Evolutionary conservation across 2,888 invertebrate species (phyloP).

Genomic region (Poecilus cupreus): DNA sequence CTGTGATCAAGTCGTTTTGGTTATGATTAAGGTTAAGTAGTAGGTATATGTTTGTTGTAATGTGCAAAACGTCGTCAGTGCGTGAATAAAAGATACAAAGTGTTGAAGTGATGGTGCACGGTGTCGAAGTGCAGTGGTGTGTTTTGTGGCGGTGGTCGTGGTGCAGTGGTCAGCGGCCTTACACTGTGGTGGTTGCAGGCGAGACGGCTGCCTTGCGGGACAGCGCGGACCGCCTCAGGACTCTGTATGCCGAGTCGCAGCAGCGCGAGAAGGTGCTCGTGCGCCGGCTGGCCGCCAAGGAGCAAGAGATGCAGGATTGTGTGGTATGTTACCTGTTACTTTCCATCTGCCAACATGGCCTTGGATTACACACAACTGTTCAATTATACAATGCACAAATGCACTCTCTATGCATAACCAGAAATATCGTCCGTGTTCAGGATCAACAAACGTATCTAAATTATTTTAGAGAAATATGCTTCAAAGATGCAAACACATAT

Average conservation of each 20-base stretch:
- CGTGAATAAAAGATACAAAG: neutral
- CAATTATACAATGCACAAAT: no score
- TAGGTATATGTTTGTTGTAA: conserved; percentile 8
- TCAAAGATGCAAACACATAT: no score
- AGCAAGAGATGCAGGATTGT: conserved; percentile 97
- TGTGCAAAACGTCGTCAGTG: neutral
- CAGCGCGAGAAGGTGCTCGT: conserved; percentile 94
- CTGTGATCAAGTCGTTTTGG: neutral
- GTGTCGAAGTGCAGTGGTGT: conserved; percentile 37
- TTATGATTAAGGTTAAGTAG: conserved; percentile 31
- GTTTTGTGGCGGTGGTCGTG: conserved; percentile 39
- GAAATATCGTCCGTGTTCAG: no score
- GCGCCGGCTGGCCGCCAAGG: conserved; percentile 93
- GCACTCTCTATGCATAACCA: no score
- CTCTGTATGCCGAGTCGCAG: conserved; percentile 89
- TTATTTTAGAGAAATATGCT: no score
- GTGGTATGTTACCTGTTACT: conserved; percentile 80
- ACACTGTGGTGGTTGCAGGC: conserved; percentile 74
- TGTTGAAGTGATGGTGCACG: conserved; percentile 25
- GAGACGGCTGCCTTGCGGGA: conserved; percentile 83
- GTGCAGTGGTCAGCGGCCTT: conserved; percentile 52
- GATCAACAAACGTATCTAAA: no score
- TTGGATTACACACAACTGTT: neutral
- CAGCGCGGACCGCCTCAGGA: conserved; percentile 86
- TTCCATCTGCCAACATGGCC: conserved; percentile 52